phyloP scores from a whole-genome alignment of 2,888 invertebrate species.

The Erynnis tages region DNA sequence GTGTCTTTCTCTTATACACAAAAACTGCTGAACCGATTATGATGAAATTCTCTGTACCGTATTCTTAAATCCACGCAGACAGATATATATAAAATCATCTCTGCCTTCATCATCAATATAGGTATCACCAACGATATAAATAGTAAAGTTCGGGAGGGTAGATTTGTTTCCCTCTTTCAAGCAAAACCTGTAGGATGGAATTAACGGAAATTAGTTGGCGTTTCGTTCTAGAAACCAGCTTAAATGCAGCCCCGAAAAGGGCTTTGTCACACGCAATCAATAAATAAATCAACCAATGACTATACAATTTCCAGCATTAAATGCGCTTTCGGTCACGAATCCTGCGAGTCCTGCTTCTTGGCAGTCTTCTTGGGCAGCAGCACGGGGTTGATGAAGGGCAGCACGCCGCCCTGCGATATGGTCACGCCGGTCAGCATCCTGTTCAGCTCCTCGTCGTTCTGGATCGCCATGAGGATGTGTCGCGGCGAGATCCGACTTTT shows the following conservation, averaged over 20 bases:
- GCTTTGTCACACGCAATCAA: slow-evolving; percentile 17
- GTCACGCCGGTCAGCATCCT: slow-evolving; percentile 51
- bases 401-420: slow-evolving; percentile 56
- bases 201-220: too few relatives aligned
- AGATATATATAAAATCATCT: too few relatives aligned
- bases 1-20: too few relatives aligned
- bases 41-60: too few relatives aligned
- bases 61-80: too few relatives aligned
- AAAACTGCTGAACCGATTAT: too few relatives aligned
- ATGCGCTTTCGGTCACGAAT: neutral
- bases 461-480: slow-evolving; percentile 56
- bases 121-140: too few relatives aligned
- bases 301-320: neutral
- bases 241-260: slow-evolving; percentile 73
- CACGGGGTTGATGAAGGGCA: slow-evolving; percentile 50
- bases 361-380: slow-evolving; percentile 58
- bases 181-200: too few relatives aligned
- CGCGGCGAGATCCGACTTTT: slow-evolving; percentile 75
- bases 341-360: slow-evolving; percentile 36
- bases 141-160: too few relatives aligned
- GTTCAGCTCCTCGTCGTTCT: slow-evolving; percentile 58
- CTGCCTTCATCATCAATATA: too few relatives aligned
- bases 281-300: neutral
- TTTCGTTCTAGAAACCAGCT: too few relatives aligned
- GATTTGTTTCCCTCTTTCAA: too few relatives aligned